Base-by-base conservation (phyloP, 2,113 vertebrate genomes). In the Oceanites oceanicus region DNA sequence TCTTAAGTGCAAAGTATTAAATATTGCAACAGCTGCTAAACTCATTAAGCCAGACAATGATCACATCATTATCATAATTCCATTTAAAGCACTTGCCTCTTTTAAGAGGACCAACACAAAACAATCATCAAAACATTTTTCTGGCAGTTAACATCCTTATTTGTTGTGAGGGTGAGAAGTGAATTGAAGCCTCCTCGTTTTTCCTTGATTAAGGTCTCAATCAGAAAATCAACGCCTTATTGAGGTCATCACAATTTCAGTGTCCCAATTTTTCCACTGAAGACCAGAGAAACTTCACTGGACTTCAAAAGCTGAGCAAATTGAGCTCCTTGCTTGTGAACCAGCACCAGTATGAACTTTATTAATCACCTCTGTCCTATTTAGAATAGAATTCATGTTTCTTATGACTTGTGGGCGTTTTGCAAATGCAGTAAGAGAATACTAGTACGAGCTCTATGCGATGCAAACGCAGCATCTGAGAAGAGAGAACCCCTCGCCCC, bases 31-130 rank as follows among this genome's bases (percentile, higher is more conserved):
- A 84, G 82, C 79, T 1, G 14, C 85, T 80, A 56, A 92, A 90
- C 72, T 93, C 90, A 92, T 96, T 96, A 92, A 92, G 72, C 10
- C 58, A 94, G 94, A 83, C 88, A 92, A 77, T 67, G 75, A 97
- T 86, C 88, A 84, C 94, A 95, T 66, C 94, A 80, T 96, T 93
- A 96, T 13, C 82, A 88, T 94, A 93, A 95, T 77, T 95, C 85
- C 81, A 85, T 85, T 92, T 76, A 79, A 80, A 96, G n/a, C 82
- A 76, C 80, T 95, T 85, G 70, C 27, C 44, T 94, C 66, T 71
- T 50, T 38, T 52, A 70, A 90, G 79, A 95, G 47, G 58, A 25
- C 79, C 58, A 83, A 83, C 75, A 83, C 1, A 9, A 72, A 16
- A 86, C 68, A 95, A 59, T 81, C 78, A 96, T 92, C 79, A 84